Conservation (phyloP, 1,140 invertebrate genomes). For the Chionoecetes opilio region DNA sequence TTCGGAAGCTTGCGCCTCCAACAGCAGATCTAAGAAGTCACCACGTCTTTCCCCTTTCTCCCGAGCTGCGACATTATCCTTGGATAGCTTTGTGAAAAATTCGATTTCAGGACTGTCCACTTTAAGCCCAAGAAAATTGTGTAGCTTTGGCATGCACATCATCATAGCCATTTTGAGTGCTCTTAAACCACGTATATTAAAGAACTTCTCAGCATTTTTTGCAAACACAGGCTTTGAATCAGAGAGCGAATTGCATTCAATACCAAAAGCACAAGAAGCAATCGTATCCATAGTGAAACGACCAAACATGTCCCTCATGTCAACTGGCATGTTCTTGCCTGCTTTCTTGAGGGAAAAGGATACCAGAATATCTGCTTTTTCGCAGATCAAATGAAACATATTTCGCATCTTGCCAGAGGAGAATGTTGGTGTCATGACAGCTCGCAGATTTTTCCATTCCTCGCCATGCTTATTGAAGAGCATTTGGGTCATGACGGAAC, state of each 20-base stretch:
- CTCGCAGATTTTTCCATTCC: no score
- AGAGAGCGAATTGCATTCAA: slow-evolving; percentile 82
- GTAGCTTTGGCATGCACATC: not conserved
- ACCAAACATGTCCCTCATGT: slow-evolving; percentile 81
- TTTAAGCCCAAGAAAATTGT: slow-evolving; percentile 13
- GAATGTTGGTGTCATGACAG: slow-evolving; percentile 81
- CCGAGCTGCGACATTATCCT: slow-evolving; percentile 35
- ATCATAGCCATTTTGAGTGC: slow-evolving; percentile 42
- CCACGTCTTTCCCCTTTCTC: slow-evolving; percentile 79
- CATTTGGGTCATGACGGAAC: slow-evolving; percentile 61
- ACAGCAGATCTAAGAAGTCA: slow-evolving; percentile 84
- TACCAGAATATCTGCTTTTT: slow-evolving; percentile 54
- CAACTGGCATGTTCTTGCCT: slow-evolving; percentile 58
- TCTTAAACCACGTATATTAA: not conserved
- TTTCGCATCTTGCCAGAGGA: slow-evolving; percentile 80
- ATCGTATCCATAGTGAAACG: slow-evolving; percentile 85
- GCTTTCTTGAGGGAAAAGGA: slow-evolving; percentile 60
- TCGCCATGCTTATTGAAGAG: slow-evolving; percentile 38
- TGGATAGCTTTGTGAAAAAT: slow-evolving; percentile 63
- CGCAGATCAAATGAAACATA: slow-evolving; percentile 68
- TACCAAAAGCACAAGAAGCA: slow-evolving; percentile 84
- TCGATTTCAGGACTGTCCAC: not conserved
- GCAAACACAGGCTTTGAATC: slow-evolving; percentile 78
- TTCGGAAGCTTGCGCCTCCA: slow-evolving; percentile 83
- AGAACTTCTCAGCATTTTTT: slow-evolving; percentile 59